Base-by-base conservation (phyloP, 2,888 invertebrate species). In the Nomada flava region DNA sequence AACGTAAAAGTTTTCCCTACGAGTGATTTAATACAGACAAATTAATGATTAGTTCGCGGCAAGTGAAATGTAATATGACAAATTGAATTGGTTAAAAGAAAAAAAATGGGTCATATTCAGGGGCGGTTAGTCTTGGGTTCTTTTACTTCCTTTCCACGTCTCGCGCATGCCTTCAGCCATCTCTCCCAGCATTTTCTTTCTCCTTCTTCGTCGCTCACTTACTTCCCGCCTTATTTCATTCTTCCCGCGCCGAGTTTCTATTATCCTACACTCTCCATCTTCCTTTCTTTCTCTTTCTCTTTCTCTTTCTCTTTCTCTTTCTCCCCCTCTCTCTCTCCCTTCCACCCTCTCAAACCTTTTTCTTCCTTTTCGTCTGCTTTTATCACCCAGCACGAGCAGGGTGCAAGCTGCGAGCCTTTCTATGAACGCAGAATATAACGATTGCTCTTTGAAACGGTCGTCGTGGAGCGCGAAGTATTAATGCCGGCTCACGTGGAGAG, bases 361-460 rank as follows among this genome's bases (percentile, higher is more conserved):
- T 18, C 60, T 36, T 69, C 74, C 36, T 67, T 72, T 75, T 53
- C 63, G 83, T 59, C 79, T 65, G 84, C 83, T 86, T 86, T 85
- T 83, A 82, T 84, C 83, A 76, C 82, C 60, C 64, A 79, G 72
- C 70, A 72, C 63, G 71, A 69, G 65, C 52, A 69, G 80, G 73
- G 60, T 57, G 79, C 60, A 44, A 52, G 44, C 70, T 70, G 64
- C 73, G 68, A 81, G 86, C 78, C 82, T 86, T 88, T 88, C 86
- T 83, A 84, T 53, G 76, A 83, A 81, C 86, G 78, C 79, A 71
- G 86, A 89, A 89, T 88, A 86, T 89, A 90, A 90, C 84, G 87
- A 90, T 90, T 89, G 89, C 89, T 86, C 90, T 90, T 90, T 90
- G 90, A 89, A 86, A 89, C 84, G 85, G 87, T 88, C 82, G 86